A percentile compares a stretch with the other conserved stretches of the same genome.
Conservation (phyloP, 2,888 invertebrate species). For the Morpho helenor region DNA sequence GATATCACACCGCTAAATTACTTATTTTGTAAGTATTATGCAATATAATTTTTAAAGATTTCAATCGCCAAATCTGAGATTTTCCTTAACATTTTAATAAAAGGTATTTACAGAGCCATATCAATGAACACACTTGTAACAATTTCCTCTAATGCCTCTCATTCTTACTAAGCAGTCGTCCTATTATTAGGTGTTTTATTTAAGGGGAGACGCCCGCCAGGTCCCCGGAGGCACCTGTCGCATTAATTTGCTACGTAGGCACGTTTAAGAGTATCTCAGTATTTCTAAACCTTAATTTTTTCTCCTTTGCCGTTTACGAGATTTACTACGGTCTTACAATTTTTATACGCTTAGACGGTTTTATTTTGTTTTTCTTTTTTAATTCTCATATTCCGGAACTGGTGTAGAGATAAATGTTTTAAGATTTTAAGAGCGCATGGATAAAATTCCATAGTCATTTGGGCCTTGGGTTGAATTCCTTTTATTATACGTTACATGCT, state of each 20-base stretch:
- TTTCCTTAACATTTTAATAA: neutral
- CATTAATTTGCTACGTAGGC: slow-evolving; percentile 57
- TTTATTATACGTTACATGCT: too few species aligned
- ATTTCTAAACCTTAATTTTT: slow-evolving; percentile 32
- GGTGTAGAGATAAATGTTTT: neutral
- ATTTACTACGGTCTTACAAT: slow-evolving; percentile 49
- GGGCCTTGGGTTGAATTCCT: too few species aligned
- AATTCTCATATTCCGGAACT: neutral
- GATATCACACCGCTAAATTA: too few species aligned
- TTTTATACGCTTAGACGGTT: slow-evolving; percentile 40
- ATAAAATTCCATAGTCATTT: too few species aligned
- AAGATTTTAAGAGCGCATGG: neutral
- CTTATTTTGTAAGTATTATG: too few species aligned
- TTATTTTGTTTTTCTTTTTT: slow-evolving; percentile 20
- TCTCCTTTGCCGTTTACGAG: slow-evolving; percentile 45
- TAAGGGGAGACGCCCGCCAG: slow-evolving; percentile 52
- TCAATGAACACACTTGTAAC: slow-evolving; percentile 47
- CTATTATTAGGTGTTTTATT: slow-evolving; percentile 73
- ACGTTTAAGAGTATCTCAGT: slow-evolving; percentile 29
- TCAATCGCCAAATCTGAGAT: too few species aligned
- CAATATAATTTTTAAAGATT: too few species aligned
- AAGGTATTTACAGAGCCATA: slow-evolving; percentile 23
- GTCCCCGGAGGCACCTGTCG: slow-evolving; percentile 70
- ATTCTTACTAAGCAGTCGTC: slow-evolving; percentile 51
- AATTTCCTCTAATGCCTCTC: slow-evolving; percentile 52